A percentile compares a stretch with the other conserved stretches of the same genome.
Conservation (phyloP, 1,140 invertebrate species). For the Drosophila auraria region DNA sequence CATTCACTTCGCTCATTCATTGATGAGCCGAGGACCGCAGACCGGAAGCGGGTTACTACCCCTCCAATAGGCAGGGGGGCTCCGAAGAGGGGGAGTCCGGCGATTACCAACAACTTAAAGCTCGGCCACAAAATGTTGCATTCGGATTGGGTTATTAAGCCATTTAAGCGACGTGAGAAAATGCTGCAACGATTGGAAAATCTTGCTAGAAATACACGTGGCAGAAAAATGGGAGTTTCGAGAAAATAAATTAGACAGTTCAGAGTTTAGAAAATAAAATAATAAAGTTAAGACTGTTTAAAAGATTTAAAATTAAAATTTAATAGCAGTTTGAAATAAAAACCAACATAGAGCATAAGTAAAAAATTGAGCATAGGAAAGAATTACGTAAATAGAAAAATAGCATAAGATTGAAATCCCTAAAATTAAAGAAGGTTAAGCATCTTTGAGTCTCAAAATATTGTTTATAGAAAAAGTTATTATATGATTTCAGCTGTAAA, state of each 20-base stretch:
- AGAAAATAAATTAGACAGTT: not conserved
- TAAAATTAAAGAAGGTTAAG: not conserved
- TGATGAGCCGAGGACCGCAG: conserved; percentile 52
- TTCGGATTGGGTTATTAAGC: conserved; percentile 64
- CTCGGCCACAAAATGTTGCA: conserved; percentile 61
- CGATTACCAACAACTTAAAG: conserved; percentile 59
- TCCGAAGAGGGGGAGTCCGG: conserved; percentile 8
- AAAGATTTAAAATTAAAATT: too few species aligned
- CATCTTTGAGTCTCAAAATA: not conserved
- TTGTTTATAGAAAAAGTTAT: not conserved
- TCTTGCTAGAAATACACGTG: conserved; percentile 13
- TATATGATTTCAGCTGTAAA: not conserved
- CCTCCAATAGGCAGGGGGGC: not conserved
- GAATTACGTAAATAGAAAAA: not conserved
- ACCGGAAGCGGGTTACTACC: conserved; percentile 58
- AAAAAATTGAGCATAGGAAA: not conserved
- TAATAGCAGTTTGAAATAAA: too few species aligned
- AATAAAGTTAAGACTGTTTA: not conserved
- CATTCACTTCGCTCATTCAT: conserved; percentile 41
- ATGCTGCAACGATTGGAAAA: conserved; percentile 52
- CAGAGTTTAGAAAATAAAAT: not conserved
- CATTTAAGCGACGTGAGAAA: conserved; percentile 67
- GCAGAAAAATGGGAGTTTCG: not conserved
- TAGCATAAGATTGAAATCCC: too few species aligned
- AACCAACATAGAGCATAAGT: too few species aligned